Evolutionary conservation across 1,140 invertebrate species (phyloP), one percentile per base, ranked within the genome.

Genomic region (Tribolium castaneum): DNA sequence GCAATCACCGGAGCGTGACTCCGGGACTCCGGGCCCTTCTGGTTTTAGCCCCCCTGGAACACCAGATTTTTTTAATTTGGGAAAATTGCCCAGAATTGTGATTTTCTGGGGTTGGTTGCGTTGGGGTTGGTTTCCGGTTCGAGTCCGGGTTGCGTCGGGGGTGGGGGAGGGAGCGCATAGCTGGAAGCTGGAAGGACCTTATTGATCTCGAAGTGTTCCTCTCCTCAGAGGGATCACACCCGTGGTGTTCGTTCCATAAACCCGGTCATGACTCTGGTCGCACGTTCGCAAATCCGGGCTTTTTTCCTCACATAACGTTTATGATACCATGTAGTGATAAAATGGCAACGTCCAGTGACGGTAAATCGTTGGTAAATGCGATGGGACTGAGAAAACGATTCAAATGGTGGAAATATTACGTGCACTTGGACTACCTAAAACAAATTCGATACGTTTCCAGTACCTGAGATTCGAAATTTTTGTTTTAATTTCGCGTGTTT

Each of bases 321-420:
- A 62, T 22, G 52, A 16, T 59, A 35, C 13, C 7, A 66, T 66
- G 59, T 66, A 66, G 59, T 66, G 59, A 12, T 34, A 66, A 62
- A 73, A 84, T 83, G 83, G 80, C 83, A 70, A 82, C 80, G 16
- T 79, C 79, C 10, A 82, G 80, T 78, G 80, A 82, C 78, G 82
- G 80, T 45, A 76, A 79, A 76, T 45, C 45, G 52, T 78, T 49
- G 16, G 71, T 79, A 59, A 78, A 78, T 76, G 73, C 50, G 30
- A 80, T 82, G 78, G 83, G 80, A 77, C 82, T 81, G 49, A 84
- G 80, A 66, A 84, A 82, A 76, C 75, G 82, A 22, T 80, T 84
- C 62, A 81, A 84, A 81, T 82, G 83, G 81, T 83, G 83, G 82
- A 84, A 84, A 71, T 81, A 80, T 72, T 72, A 79, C 73, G 79